Evolutionary conservation across 1,140 invertebrate genomes (phyloP).

Genomic region (Papilio dardanus): DNA sequence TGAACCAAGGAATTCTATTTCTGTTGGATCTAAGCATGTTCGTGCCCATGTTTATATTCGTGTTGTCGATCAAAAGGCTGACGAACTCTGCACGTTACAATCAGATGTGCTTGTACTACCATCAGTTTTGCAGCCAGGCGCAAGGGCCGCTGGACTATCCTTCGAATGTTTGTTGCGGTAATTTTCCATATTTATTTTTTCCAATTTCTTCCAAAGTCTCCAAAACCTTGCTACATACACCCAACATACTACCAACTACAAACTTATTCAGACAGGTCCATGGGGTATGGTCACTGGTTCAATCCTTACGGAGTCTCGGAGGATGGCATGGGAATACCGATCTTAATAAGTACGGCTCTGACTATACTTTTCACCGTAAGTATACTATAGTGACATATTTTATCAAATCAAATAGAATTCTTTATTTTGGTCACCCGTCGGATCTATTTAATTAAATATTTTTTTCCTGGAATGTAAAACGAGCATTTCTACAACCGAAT

Average conservation of each 20-base stretch:
- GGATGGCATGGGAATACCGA: neutral
- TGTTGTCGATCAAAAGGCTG: conserved; percentile 8
- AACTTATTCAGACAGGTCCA: conserved; percentile 13
- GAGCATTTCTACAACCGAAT: neutral
- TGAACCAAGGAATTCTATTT: too few species aligned
- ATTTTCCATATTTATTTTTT: neutral
- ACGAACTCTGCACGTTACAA: conserved; percentile 14
- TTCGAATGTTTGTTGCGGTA: conserved; percentile 17
- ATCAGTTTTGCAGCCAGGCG: conserved; percentile 3
- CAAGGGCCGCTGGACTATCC: neutral
- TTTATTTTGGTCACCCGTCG: neutral
- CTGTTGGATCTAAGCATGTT: conserved; percentile 23
- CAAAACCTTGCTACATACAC: neutral
- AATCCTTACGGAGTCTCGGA: conserved; percentile 13
- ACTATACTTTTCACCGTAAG: conserved; percentile 48
- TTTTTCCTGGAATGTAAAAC: neutral
- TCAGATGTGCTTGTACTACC: neutral
- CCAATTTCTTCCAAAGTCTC: neutral
- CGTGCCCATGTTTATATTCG: conserved; percentile 11
- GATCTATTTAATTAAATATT: neutral
- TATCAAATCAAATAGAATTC: neutral
- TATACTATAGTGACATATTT: neutral
- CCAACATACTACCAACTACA: neutral
- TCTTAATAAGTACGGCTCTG: conserved; percentile 30
- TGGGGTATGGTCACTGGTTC: conserved; percentile 24